Conservation (phyloP, 1,140 invertebrate genomes). For the Leptopilina clavipes region DNA sequence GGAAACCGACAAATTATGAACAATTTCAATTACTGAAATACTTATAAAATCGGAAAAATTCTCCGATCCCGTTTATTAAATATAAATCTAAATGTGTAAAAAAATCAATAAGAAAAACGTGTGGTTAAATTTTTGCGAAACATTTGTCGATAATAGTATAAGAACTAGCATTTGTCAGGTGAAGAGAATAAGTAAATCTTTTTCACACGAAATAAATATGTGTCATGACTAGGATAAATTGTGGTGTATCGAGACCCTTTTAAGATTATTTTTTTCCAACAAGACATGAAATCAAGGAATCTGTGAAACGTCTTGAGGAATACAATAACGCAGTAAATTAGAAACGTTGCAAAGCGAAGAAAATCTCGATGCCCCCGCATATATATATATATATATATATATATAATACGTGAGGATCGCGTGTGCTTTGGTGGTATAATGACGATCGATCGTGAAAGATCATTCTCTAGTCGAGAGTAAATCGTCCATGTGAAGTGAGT, state of each 20-base stretch:
- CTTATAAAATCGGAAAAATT: too few species aligned
- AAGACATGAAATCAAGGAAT: neutral
- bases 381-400: too few species aligned
- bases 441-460: conserved; percentile 64
- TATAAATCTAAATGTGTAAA: too few species aligned
- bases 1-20: too few species aligned
- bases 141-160: neutral
- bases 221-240: conserved; percentile 17
- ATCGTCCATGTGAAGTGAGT: conserved; percentile 11
- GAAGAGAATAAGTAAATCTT: conserved; percentile 9
- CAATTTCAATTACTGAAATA: too few species aligned
- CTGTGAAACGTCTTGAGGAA: conserved; percentile 4
- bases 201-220: neutral
- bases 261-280: neutral
- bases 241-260: conserved; percentile 3
- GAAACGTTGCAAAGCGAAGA: conserved; percentile 16
- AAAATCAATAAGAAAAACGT: too few species aligned
- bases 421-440: conserved; percentile 13
- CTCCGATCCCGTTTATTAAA: too few species aligned
- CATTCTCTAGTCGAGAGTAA: conserved; percentile 44
- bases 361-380: conserved; percentile 16
- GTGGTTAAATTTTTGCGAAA: neutral
- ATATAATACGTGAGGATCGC: conserved; percentile 5
- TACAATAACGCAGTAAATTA: conserved; percentile 33
- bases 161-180: neutral